phyloP scores from a whole-genome alignment of 2,888 invertebrate species.

The Cryptocephalus primarius region DNA sequence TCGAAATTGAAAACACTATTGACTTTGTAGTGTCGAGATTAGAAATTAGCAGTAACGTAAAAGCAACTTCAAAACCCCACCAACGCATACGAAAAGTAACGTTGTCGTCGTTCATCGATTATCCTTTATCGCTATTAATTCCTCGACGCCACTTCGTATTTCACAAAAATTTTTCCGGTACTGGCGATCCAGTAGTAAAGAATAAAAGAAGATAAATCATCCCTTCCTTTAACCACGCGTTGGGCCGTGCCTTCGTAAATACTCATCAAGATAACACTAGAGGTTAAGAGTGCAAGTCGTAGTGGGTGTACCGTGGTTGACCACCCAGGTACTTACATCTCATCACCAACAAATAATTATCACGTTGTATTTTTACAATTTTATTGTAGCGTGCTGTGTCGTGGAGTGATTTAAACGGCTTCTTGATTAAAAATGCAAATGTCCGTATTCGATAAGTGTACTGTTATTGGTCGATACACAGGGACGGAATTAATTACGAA shows the following conservation, averaged over 20 bases:
- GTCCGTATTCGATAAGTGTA: neutral
- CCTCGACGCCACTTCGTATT: too few species aligned
- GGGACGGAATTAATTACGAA: too few species aligned
- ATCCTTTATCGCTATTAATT: too few species aligned
- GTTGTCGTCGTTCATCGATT: too few species aligned
- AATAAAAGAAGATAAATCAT: neutral
- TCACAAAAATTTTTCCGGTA: too few species aligned
- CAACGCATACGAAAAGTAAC: too few species aligned
- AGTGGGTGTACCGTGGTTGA: neutral
- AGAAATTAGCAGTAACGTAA: too few species aligned
- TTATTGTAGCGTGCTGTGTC: neutral
- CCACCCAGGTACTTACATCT: neutral
- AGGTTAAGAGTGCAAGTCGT: neutral
- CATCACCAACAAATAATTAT: neutral
- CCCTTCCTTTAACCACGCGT: neutral
- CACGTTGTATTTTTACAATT: neutral
- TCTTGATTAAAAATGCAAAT: conserved; percentile 1
- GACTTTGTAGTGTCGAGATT: too few species aligned
- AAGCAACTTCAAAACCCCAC: too few species aligned
- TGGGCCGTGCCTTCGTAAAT: neutral
- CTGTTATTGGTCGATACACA: too few species aligned
- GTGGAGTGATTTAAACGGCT: neutral
- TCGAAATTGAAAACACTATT: too few species aligned
- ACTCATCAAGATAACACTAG: neutral
- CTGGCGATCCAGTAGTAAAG: too few species aligned